phyloP scores from a whole-genome alignment of 2,797 vertebrate species.

The Numenius phaeopus region DNA sequence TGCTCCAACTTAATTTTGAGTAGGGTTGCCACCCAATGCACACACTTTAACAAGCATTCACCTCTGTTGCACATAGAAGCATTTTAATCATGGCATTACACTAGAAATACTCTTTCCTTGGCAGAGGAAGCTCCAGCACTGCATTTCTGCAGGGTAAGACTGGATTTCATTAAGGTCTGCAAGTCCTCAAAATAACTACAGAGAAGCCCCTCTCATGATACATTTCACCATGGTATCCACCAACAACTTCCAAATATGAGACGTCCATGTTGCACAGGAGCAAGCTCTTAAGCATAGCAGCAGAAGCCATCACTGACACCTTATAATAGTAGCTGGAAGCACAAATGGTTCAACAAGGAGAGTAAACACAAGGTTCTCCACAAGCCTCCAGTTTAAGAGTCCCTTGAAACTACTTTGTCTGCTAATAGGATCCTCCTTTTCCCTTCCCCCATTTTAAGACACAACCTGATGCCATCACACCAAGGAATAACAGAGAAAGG shows the following conservation, averaged over 20 bases:
- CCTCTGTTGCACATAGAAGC: not conserved
- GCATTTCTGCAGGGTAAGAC: not conserved
- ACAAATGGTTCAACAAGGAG: not conserved
- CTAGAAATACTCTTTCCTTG: not conserved
- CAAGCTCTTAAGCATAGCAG: not conserved
- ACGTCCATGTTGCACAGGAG: not conserved
- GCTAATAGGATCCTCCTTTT: constrained; percentile 42
- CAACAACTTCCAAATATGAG: constrained; percentile 52
- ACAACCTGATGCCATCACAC: constrained; percentile 45
- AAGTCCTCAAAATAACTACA: constrained; percentile 55
- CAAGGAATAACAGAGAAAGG: constrained; percentile 72
- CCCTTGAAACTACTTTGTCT: constrained; percentile 19
- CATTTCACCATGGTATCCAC: constrained; percentile 24
- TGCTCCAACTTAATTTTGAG: not conserved
- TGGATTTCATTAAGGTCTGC: constrained; percentile 49
- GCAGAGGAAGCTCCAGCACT: not conserved
- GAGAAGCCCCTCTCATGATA: constrained; percentile 54
- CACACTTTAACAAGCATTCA: not conserved
- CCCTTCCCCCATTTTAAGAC: constrained; percentile 42
- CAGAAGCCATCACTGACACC: not conserved
- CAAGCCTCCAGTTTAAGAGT: not conserved
- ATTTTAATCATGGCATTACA: not conserved
- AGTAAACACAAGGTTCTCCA: not conserved
- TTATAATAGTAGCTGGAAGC: not conserved
- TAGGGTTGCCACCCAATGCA: rapidly evolving